Conservation (phyloP, 2,888 invertebrate species). For the Tiliacea aurago region DNA sequence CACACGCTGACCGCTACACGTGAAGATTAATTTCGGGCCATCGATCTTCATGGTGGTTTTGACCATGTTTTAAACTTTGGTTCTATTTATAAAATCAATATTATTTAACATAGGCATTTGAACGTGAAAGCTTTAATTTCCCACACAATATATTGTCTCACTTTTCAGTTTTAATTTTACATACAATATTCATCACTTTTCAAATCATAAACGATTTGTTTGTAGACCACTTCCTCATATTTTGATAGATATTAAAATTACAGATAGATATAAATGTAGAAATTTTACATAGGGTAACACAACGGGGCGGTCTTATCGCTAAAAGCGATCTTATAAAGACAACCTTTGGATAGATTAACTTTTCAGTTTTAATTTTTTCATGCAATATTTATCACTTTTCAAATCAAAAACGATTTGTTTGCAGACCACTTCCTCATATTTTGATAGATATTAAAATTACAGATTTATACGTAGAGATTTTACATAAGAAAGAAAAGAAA, state of each 20-base stretch:
- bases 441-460: too few relatives aligned
- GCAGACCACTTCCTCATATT: too few relatives aligned
- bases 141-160: background rate
- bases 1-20: slow-evolving; percentile 6
- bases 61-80: background rate
- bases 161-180: background rate
- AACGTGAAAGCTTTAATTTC: background rate
- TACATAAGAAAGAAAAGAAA: too few relatives aligned
- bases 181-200: background rate
- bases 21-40: background rate
- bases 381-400: background rate
- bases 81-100: background rate
- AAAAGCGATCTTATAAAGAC: too few relatives aligned
- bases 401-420: background rate
- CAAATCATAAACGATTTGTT: slow-evolving; percentile 1
- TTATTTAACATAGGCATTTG: background rate
- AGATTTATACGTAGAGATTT: too few relatives aligned
- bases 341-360: too few relatives aligned
- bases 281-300: too few relatives aligned
- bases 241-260: too few relatives aligned
- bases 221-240: background rate
- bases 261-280: too few relatives aligned
- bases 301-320: too few relatives aligned
- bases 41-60: background rate
- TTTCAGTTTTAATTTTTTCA: background rate